phyloP scores from a whole-genome alignment of 2,113 vertebrate species.

The Dromaius novaehollandiae region DNA sequence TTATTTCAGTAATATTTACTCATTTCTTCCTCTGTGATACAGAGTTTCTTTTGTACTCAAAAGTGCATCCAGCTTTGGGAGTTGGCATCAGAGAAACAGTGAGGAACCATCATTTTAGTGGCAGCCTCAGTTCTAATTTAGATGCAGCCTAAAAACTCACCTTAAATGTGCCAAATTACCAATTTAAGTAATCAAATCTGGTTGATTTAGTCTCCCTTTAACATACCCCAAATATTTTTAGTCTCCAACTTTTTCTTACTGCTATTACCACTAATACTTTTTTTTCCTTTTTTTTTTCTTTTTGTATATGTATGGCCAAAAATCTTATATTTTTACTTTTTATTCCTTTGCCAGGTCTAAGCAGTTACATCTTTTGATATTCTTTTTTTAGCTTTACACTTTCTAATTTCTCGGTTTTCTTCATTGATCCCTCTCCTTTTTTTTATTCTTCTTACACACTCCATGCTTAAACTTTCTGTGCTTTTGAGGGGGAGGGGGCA shows the following conservation, averaged over 20 bases:
- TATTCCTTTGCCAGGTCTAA: not conserved
- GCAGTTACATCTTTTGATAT: not conserved
- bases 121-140: not conserved
- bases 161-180: not conserved
- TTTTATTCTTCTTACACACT: not conserved
- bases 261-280: not conserved
- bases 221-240: not conserved
- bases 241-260: not conserved
- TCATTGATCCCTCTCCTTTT: not conserved
- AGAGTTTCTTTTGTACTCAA: not conserved
- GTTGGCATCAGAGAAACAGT: not conserved
- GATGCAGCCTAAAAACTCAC: not conserved
- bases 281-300: not conserved
- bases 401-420: not conserved
- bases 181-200: not conserved
- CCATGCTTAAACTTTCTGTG: not conserved
- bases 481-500: not conserved
- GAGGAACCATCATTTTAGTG: not conserved
- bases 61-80: not conserved
- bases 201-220: not conserved
- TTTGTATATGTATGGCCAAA: not conserved
- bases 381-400: not conserved
- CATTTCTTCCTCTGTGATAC: not conserved
- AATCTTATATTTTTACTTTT: not conserved
- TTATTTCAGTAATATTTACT: not conserved